These are phyloP conservation scores for Vireo altiloquus DNA, from an alignment of 2,113 vertebrate genomes.

Conservation along the genomic window DNA sequence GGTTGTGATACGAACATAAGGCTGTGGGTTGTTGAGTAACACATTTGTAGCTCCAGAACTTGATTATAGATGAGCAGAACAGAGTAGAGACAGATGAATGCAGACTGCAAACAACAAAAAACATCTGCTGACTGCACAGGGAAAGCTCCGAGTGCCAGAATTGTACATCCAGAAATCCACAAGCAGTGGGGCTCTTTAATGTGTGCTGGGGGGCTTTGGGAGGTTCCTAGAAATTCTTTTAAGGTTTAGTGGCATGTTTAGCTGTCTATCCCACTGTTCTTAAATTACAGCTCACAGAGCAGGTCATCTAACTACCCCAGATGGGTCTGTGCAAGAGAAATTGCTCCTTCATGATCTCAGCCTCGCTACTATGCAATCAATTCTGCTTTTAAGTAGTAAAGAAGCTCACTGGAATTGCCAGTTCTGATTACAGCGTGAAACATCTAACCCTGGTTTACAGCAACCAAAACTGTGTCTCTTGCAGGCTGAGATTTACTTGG, in stretches of 20 bases:
- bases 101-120: neutral
- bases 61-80: constrained; percentile 44
- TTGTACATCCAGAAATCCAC: neutral
- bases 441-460: neutral
- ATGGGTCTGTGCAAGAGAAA: neutral
- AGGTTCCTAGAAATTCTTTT: neutral
- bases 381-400: constrained; percentile 28
- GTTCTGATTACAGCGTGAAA: neutral
- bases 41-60: constrained; percentile 43
- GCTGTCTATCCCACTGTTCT: neutral
- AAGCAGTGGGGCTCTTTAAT: neutral
- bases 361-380: neutral
- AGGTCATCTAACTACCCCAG: neutral
- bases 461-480: neutral
- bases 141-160: neutral
- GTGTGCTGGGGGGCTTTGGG: neutral
- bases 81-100: constrained; percentile 23
- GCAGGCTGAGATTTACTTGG: neutral
- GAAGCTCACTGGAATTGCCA: constrained; percentile 6
- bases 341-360: neutral
- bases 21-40: neutral
- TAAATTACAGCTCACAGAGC: neutral
- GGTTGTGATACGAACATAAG: neutral
- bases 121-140: constrained; percentile 8
- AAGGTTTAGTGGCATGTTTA: neutral